Conservation (phyloP, 2,113 vertebrate genomes). For the Fregetta grallaria region DNA sequence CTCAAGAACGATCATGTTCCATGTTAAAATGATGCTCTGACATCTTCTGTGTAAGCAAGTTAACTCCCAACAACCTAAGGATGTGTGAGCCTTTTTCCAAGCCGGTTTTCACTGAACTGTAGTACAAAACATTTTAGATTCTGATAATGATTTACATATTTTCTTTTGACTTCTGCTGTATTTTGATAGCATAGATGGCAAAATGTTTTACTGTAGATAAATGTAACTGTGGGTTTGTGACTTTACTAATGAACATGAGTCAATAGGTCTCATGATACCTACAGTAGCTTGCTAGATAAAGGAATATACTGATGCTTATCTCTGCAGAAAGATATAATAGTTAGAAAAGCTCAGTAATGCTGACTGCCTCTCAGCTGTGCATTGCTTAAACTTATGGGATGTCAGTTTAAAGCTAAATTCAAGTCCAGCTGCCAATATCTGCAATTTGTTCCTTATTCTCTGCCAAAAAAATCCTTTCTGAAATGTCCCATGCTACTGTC, state of each 20-base stretch:
- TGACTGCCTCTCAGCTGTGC: not conserved
- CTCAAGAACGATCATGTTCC: not conserved
- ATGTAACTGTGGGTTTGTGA: slow-evolving; percentile 25
- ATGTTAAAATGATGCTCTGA: not conserved
- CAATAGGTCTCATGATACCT: slow-evolving; percentile 61
- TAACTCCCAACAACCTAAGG: not conserved
- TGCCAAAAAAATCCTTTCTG: not conserved
- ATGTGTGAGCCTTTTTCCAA: not conserved
- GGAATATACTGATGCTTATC: not conserved
- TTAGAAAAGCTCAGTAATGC: not conserved
- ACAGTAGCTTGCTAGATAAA: slow-evolving; percentile 25
- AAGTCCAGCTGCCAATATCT: not conserved
- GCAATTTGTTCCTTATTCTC: not conserved
- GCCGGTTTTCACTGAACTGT: not conserved
- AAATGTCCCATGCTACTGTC: not conserved
- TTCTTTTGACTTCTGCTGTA: slow-evolving; percentile 41
- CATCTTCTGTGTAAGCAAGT: not conserved
- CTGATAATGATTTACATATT: not conserved
- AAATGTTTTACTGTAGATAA: slow-evolving; percentile 56
- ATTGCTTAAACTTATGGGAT: not conserved
- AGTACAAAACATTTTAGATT: not conserved
- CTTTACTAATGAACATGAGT: slow-evolving; percentile 39
- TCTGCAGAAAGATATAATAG: not conserved
- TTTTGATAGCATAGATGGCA: slow-evolving; percentile 41
- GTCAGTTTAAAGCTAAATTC: not conserved